Base-by-base conservation (phyloP, 2,888 invertebrate species). In the Druceiella hillmani region DNA sequence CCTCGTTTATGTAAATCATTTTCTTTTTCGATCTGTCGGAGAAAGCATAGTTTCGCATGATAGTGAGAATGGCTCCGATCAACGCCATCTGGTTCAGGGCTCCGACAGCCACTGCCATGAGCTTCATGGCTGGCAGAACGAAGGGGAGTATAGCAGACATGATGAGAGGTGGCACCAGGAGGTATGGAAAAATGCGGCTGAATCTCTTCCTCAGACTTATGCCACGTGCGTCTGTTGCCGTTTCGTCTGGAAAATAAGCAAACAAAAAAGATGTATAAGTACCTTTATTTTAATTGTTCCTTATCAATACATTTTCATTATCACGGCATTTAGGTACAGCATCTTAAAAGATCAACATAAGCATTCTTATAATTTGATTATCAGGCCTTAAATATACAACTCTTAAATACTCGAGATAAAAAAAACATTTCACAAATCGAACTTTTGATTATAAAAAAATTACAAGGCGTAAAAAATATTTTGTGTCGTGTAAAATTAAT, bases 51-150 rank as follows among this genome's bases (percentile, higher is more conserved):
- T 76, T 75, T 44, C 78, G 62, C 2, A 79, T 57, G 3, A 79
- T 52, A 3, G 74, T 67, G 49, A 78, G 74, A 11, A 78, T 55
- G 1, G 81, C 79, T 1, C 80, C 76, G 15, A 72, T 64, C 24
- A 83, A 67, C 1, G 81, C 82, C 66, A 81, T 77, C 48, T 81
- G 79, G 56, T 83, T 83, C 30, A 83, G 59, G 56, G 81, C 66
- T 1, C 73, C 73, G 1, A 76, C 74, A 30, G 71, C 66, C 17
- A 80, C 60, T 1, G 79, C 77, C 55, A 78, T 75, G 71, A 83
- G 72, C 55, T 82, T 81, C 10, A 84, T 53, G 0, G 77, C 78
- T 1, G 83, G 83, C 51, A 84, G 56, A 11, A 82, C 56, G 56
- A 83, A 83, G 0, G 83, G 83, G 52, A 83, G 56, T 30, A 83